Conservation (phyloP, 2,888 invertebrate species). For the Xestia sexstrigata region DNA sequence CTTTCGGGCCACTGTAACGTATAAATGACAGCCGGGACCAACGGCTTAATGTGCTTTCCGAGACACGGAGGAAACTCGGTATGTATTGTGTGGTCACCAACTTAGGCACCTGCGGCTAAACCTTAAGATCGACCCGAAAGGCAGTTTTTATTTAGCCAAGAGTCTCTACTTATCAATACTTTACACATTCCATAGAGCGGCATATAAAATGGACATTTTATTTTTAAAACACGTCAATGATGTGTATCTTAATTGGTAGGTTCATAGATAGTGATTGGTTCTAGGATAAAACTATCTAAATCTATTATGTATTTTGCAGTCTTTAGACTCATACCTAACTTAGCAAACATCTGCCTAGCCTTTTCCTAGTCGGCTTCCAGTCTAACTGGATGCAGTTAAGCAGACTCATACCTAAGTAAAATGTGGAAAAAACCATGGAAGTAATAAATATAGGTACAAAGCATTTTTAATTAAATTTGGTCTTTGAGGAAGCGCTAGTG, state of each 20-base stretch:
- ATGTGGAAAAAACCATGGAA: not conserved
- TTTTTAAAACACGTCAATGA: not conserved
- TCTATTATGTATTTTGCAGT: not conserved
- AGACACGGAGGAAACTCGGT: too few relatives aligned
- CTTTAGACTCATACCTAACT: not conserved
- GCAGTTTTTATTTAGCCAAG: not conserved
- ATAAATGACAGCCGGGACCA: not conserved
- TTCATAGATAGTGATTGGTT: not conserved
- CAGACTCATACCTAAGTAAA: not conserved
- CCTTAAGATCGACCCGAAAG: not conserved
- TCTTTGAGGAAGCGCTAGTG: too few relatives aligned
- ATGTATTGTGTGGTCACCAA: not conserved
- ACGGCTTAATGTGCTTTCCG: not conserved
- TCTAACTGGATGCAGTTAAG: too few relatives aligned
- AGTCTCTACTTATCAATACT: not conserved
- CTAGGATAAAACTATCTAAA: conserved; percentile 12
- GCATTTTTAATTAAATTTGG: too few relatives aligned
- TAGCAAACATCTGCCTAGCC: too few relatives aligned
- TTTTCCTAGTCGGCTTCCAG: too few relatives aligned
- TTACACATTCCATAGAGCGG: not conserved
- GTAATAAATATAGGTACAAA: not conserved
- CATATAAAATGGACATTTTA: not conserved
- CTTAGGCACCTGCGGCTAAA: too few relatives aligned
- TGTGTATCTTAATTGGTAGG: conserved; percentile 19
- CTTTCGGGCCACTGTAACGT: not conserved